A percentile compares a stretch with the other conserved stretches of the same genome.
Conservation (phyloP, 2,888 invertebrate species). For the Onthophagus sagittarius region DNA sequence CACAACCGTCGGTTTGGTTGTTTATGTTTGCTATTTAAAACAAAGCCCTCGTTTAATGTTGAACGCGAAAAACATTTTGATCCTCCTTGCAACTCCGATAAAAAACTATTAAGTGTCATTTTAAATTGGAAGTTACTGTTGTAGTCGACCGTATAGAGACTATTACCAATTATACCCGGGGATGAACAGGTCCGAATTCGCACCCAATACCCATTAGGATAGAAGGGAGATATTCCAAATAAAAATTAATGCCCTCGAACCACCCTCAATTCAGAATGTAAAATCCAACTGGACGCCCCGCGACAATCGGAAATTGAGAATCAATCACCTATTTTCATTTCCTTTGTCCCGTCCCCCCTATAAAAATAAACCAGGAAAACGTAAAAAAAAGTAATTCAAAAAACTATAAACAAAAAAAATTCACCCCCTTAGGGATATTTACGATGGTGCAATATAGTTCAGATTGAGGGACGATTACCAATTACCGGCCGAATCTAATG, state of each 20-base stretch:
- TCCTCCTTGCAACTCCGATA: too few relatives aligned
- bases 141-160: not conserved
- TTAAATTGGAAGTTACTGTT: not conserved
- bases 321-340: not conserved
- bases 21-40: not conserved
- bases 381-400: too few relatives aligned
- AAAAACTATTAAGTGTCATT: not conserved
- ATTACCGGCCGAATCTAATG: conserved; percentile 8
- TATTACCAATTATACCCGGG: not conserved
- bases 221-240: not conserved
- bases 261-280: not conserved
- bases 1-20: not conserved
- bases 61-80: too few relatives aligned
- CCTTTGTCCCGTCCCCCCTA: not conserved
- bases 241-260: not conserved
- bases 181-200: not conserved
- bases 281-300: not conserved
- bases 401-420: not conserved
- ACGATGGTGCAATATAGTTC: not conserved
- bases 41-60: not conserved
- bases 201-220: not conserved
- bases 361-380: too few relatives aligned
- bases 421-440: not conserved
- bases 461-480: conserved; percentile 9
- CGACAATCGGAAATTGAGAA: not conserved